A percentile compares a stretch with the other conserved stretches of the same genome.
Conservation (phyloP, 2,797 vertebrate species). For the Leptodactylus fallax region DNA sequence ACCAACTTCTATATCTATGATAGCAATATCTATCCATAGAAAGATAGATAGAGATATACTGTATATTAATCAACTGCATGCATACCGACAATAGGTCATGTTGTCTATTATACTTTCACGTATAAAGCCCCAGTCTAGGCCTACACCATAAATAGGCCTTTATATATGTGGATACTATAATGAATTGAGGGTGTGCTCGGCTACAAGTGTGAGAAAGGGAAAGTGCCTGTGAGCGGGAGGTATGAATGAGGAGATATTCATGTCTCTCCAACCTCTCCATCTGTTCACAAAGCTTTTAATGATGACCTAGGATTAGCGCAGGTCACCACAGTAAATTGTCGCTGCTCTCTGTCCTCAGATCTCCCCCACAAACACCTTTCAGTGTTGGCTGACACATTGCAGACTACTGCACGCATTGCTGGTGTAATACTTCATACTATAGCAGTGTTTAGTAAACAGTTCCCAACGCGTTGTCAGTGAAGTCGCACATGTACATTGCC, state of each 20-base stretch:
- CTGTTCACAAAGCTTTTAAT: constrained; percentile 64
- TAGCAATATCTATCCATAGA: too few species aligned
- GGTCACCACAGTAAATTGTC: constrained; percentile 55
- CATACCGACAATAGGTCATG: not conserved
- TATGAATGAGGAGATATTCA: constrained; percentile 39
- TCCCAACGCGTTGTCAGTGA: constrained; percentile 8
- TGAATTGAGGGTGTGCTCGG: not conserved
- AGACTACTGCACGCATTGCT: constrained; percentile 29
- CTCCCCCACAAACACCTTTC: constrained; percentile 35
- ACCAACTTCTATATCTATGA: not conserved
- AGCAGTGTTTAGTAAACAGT: constrained; percentile 40
- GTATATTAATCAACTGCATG: not conserved
- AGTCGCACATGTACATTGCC: constrained; percentile 29
- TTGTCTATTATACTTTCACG: too few species aligned
- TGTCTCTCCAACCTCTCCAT: constrained; percentile 60
- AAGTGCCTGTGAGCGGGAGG: constrained; percentile 44
- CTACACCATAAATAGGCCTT: not conserved
- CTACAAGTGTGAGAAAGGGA: constrained; percentile 53
- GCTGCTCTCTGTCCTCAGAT: constrained; percentile 10
- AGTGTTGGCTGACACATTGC: constrained; percentile 31
- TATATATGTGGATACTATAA: not conserved
- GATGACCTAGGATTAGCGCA: constrained; percentile 57
- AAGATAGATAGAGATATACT: too few species aligned
- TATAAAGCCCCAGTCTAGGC: not conserved
- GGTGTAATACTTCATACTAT: not conserved